Evolutionary conservation across 2,888 invertebrate species (phyloP).

Genomic region (Rhingia campestris): DNA sequence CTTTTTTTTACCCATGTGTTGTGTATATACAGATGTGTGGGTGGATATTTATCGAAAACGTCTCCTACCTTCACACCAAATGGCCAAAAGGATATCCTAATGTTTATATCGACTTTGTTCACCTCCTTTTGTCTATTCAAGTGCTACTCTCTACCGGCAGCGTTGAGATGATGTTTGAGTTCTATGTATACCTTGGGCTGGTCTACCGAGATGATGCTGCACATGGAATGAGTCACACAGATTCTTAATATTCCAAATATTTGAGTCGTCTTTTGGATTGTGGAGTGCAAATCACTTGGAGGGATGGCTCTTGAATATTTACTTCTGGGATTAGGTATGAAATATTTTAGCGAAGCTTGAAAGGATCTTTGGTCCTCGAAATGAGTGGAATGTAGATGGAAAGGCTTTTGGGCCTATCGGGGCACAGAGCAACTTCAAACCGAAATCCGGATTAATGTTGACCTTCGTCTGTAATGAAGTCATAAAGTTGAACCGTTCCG

Average conservation of each 20-base stretch:
- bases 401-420: slow-evolving; percentile 37
- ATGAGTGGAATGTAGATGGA: slow-evolving; percentile 7
- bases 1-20: slow-evolving; percentile 15
- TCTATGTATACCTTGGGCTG: neutral
- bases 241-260: slow-evolving; percentile 71
- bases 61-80: slow-evolving; percentile 46
- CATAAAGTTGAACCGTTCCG: slow-evolving; percentile 44
- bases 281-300: slow-evolving; percentile 48
- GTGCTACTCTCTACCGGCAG: slow-evolving; percentile 2
- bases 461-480: slow-evolving; percentile 58
- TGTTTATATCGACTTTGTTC: slow-evolving; percentile 55
- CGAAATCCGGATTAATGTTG: slow-evolving; percentile 56
- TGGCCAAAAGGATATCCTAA: slow-evolving; percentile 33
- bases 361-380: slow-evolving; percentile 1
- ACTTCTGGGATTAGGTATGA: slow-evolving; percentile 44
- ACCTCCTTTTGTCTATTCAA: slow-evolving; percentile 47
- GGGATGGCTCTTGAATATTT: slow-evolving; percentile 48
- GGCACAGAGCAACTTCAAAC: slow-evolving; percentile 20
- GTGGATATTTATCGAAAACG: slow-evolving; percentile 48
- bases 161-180: slow-evolving; percentile 3
- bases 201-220: neutral
- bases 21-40: slow-evolving; percentile 22
- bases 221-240: slow-evolving; percentile 27
- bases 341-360: slow-evolving; percentile 38
- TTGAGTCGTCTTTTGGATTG: slow-evolving; percentile 63